Percentiles rank a stretch among this genome's conserved stretches.
Conservation (phyloP, 2,888 invertebrate species). For the Sesia bembeciformis region DNA sequence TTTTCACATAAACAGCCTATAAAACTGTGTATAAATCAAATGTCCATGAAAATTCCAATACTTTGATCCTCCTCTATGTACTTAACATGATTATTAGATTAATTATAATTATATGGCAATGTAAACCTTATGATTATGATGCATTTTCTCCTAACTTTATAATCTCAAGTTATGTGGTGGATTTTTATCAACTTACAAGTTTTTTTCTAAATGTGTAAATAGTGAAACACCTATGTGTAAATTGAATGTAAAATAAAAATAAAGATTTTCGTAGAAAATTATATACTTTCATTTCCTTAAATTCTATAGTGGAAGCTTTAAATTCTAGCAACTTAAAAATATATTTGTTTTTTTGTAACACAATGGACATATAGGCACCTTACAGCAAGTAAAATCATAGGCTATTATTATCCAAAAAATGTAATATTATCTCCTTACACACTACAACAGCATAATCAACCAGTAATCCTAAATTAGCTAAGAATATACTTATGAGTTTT, state of each 20-base stretch:
- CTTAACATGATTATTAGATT: too few species aligned
- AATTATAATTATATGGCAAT: too few species aligned
- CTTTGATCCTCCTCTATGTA: too few species aligned
- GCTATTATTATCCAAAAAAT: too few species aligned
- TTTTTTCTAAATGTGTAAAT: conserved; percentile 50
- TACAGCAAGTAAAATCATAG: too few species aligned
- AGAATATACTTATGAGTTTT: conserved; percentile 77
- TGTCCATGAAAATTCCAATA: too few species aligned
- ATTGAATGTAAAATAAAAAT: conserved; percentile 65
- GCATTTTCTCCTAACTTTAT: conserved; percentile 1
- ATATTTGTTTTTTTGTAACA: too few species aligned
- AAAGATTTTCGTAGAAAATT: conserved; percentile 64
- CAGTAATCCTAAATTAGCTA: conserved; percentile 51
- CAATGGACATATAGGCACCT: too few species aligned
- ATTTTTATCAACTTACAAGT: conserved; percentile 26
- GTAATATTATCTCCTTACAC: neutral
- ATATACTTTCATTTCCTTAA: conserved; percentile 22
- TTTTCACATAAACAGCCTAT: too few species aligned
- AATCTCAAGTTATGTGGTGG: conserved; percentile 33
- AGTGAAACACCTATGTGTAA: conserved; percentile 47
- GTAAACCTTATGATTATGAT: too few species aligned
- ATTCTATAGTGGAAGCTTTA: neutral
- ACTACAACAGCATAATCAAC: neutral
- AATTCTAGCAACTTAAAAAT: neutral
- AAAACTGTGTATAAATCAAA: too few species aligned